These are phyloP conservation scores for Araneus ventricosus DNA, from an alignment of 1,140 invertebrate genomes.

Conservation along the genomic window DNA sequence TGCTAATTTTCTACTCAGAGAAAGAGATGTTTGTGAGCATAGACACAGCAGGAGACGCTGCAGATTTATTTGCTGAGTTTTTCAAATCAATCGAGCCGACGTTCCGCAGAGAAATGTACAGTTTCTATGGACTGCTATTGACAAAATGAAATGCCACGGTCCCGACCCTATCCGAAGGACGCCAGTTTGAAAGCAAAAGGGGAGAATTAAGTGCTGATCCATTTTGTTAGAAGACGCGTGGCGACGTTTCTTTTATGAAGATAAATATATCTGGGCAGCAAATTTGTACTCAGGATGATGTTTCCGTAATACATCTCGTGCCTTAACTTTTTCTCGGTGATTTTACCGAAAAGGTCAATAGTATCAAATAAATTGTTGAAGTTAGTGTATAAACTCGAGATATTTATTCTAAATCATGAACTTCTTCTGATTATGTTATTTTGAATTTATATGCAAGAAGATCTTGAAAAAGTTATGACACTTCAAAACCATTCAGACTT, in stretches of 20 bases:
- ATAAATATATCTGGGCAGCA: background rate
- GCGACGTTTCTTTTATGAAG: background rate
- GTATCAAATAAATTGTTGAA: too few species aligned
- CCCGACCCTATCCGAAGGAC: background rate
- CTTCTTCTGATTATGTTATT: too few species aligned
- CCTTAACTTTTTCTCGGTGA: too few species aligned
- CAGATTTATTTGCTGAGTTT: background rate
- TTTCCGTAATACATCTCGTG: too few species aligned
- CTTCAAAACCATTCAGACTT: too few species aligned
- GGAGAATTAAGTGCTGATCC: background rate
- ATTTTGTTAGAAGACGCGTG: background rate
- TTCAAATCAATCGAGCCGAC: background rate
- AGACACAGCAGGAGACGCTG: background rate
- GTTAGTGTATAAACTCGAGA: too few species aligned
- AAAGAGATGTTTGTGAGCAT: background rate
- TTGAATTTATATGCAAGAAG: too few species aligned
- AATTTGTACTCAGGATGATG: background rate
- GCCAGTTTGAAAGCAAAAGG: background rate
- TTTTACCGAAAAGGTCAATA: too few species aligned
- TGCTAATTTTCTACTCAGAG: background rate
- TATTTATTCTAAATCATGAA: too few species aligned
- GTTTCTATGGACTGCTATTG: background rate
- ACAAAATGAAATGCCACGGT: background rate
- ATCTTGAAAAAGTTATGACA: too few species aligned
- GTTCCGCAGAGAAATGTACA: background rate